Evolutionary conservation across 2,888 invertebrate genomes (phyloP).

Genomic region (Dascillus cervinus): DNA sequence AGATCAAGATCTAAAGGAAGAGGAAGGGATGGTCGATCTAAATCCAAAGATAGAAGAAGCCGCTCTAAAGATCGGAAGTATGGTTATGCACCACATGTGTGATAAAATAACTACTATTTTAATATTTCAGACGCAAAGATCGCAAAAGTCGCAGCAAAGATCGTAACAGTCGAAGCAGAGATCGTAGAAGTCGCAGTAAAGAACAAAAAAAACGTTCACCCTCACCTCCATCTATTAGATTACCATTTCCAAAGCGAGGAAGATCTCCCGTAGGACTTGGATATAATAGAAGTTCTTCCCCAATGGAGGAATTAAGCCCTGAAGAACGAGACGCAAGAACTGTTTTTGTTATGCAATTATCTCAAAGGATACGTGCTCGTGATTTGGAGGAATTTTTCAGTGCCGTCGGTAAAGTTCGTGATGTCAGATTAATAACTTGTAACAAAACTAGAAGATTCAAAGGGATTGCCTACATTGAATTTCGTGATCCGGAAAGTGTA

Average conservation of each 20-base stretch:
- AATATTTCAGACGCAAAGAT: slow-evolving; percentile 10
- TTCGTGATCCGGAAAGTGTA: slow-evolving; percentile 95
- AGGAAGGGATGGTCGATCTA: slow-evolving; percentile 41
- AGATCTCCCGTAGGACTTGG: slow-evolving; percentile 37
- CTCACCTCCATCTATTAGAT: slow-evolving; percentile 34
- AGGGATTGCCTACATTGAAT: slow-evolving; percentile 99
- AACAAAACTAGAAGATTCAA: slow-evolving; percentile 98
- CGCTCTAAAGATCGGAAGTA: slow-evolving; percentile 27
- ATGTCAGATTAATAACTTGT: slow-evolving; percentile 97
- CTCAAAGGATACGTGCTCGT: slow-evolving; percentile 85
- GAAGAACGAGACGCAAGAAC: slow-evolving; percentile 98
- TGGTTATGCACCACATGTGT: background rate
- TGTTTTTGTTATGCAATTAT: slow-evolving; percentile 97
- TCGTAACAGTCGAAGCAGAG: slow-evolving; percentile 22
- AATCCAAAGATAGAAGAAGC: slow-evolving; percentile 22
- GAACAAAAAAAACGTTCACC: slow-evolving; percentile 30
- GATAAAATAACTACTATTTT: background rate
- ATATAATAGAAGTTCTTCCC: slow-evolving; percentile 43
- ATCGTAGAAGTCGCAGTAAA: slow-evolving; percentile 19
- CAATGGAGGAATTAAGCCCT: slow-evolving; percentile 72
- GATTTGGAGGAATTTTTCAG: slow-evolving; percentile 99
- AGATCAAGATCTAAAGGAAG: slow-evolving; percentile 22
- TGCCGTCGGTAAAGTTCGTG: slow-evolving; percentile 95
- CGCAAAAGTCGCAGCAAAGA: slow-evolving; percentile 16
- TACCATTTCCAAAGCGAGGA: slow-evolving; percentile 29